Evolutionary conservation across 2,888 invertebrate genomes (phyloP).

Genomic region (Acanthosoma haemorrhoidale): DNA sequence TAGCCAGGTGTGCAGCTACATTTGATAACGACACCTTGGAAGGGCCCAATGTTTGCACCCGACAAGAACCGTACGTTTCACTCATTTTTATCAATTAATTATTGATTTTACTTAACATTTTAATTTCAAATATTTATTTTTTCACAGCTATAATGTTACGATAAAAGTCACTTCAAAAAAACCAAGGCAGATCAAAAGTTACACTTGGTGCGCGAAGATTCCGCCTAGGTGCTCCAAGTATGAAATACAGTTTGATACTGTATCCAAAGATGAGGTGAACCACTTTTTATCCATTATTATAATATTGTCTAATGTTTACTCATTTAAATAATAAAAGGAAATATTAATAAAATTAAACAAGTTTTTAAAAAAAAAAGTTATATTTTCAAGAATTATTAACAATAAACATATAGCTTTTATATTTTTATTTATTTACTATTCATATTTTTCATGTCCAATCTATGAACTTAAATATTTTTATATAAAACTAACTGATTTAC

Average conservation of each 20-base stretch:
- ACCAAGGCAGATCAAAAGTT: conserved; percentile 75
- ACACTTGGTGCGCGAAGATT: conserved; percentile 77
- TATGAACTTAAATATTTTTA: too few species aligned
- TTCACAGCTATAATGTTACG: conserved; percentile 67
- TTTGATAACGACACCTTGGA: conserved; percentile 47
- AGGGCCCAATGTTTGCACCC: conserved; percentile 74
- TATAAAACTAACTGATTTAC: too few species aligned
- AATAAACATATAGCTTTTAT: too few species aligned
- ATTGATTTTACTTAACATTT: background rate
- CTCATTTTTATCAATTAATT: background rate
- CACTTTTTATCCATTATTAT: background rate
- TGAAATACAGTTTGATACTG: conserved; percentile 67
- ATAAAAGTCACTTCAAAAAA: conserved; percentile 73
- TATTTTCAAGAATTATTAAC: background rate
- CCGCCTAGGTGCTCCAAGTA: conserved; percentile 84
- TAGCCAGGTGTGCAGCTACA: background rate
- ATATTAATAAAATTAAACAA: too few species aligned
- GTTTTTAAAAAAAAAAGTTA: background rate
- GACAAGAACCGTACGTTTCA: conserved; percentile 64
- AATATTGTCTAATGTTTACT: background rate
- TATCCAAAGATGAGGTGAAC: conserved; percentile 64
- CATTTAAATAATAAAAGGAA: background rate
- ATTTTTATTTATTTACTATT: too few species aligned
- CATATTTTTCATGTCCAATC: too few species aligned
- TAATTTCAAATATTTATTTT: conserved; percentile 31